Evolutionary conservation across 2,113 vertebrate genomes (phyloP).

Genomic region (Oxyruncus cristatus): DNA sequence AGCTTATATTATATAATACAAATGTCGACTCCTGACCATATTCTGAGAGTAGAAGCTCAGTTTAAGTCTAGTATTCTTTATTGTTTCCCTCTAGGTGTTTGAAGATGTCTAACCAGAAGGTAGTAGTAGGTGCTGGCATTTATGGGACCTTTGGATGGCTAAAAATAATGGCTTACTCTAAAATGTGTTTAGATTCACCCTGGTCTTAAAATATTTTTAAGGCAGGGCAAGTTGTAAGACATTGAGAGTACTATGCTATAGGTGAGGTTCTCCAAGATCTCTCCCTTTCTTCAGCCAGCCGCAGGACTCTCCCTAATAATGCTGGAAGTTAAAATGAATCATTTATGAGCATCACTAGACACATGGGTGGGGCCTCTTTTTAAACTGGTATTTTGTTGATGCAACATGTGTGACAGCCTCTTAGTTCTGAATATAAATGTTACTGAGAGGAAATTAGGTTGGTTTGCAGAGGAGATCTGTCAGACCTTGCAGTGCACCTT

Average conservation of each 20-base stretch:
- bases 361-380: constrained; percentile 55
- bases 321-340: constrained; percentile 63
- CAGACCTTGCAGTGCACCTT: neutral
- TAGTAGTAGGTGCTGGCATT: neutral
- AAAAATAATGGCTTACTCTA: neutral
- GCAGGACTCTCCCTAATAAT: constrained; percentile 27
- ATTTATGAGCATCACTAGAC: constrained; percentile 68
- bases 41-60: neutral
- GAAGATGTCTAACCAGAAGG: neutral
- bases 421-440: constrained; percentile 66
- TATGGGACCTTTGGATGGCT: neutral
- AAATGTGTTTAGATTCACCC: neutral
- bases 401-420: constrained; percentile 52
- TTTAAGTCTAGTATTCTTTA: neutral
- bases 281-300: constrained; percentile 4
- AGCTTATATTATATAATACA: neutral
- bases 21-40: neutral
- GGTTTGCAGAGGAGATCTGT: neutral
- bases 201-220: neutral
- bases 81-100: neutral
- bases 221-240: neutral
- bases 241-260: neutral
- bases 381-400: constrained; percentile 60
- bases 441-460: constrained; percentile 44
- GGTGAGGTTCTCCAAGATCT: neutral